Evolutionary conservation across 2,888 invertebrate genomes (phyloP).

Genomic region (Drosophila basisetae): DNA sequence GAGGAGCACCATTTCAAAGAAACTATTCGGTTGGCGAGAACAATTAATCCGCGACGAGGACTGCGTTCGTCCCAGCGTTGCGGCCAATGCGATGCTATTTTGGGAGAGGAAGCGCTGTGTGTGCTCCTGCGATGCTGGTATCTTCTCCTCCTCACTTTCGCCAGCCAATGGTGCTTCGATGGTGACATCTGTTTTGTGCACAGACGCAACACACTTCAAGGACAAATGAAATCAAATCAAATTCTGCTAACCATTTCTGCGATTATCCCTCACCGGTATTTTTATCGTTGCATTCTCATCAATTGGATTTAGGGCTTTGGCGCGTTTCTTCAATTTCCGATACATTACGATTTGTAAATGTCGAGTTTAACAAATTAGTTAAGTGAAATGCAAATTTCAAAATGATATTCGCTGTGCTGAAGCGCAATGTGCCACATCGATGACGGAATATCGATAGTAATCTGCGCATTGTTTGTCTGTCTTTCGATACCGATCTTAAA

Average conservation of each 20-base stretch:
- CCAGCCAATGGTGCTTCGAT: constrained; percentile 44
- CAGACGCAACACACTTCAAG: constrained; percentile 39
- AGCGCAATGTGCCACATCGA: constrained; percentile 8
- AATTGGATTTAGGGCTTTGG: constrained; percentile 69
- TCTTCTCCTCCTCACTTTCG: constrained; percentile 83
- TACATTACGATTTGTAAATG: constrained; percentile 41
- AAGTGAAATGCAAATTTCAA: constrained; percentile 23
- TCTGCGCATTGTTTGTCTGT: not conserved
- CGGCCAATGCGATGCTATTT: constrained; percentile 78
- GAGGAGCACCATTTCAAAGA: constrained; percentile 83
- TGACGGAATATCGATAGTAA: constrained; percentile 15
- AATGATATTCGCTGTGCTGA: constrained; percentile 14
- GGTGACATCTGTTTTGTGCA: constrained; percentile 33
- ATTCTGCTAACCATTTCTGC: not conserved
- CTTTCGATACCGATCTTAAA: not conserved
- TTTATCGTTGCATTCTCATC: constrained; percentile 82
- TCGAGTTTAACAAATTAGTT: not conserved
- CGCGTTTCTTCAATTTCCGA: constrained; percentile 54
- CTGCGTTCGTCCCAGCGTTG: constrained; percentile 80
- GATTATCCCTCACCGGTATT: constrained; percentile 66
- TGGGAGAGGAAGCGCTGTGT: constrained; percentile 85
- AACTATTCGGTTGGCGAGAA: constrained; percentile 82
- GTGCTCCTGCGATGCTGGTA: constrained; percentile 84
- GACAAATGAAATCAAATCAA: not conserved
- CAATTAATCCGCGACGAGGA: constrained; percentile 61